These are phyloP conservation scores for Aselliscus stoliczkanus DNA, from an alignment of 2,797 vertebrate genomes.

Conservation along the genomic window DNA sequence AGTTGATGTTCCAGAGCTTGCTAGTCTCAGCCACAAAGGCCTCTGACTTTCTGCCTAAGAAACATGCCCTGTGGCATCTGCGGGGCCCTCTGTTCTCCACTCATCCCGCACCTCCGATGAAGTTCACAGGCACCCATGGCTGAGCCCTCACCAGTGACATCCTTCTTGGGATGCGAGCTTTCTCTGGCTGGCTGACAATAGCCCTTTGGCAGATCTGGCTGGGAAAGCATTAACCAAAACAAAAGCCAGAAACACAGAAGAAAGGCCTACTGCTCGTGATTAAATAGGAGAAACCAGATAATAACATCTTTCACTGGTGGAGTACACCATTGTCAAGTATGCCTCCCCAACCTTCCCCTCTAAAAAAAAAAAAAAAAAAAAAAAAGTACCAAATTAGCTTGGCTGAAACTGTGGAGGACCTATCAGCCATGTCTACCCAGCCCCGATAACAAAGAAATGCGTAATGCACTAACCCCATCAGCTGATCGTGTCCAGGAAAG, in stretches of 20 bases:
- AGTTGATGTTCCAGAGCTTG: not conserved
- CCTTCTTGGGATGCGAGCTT: not conserved
- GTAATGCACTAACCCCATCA: not conserved
- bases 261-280: not conserved
- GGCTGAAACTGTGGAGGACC: not conserved
- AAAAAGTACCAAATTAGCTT: not conserved
- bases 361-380: accelerated
- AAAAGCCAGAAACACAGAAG: not conserved
- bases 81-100: not conserved
- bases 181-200: not conserved
- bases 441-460: not conserved
- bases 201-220: not conserved
- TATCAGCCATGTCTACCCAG: not conserved
- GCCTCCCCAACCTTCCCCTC: no score
- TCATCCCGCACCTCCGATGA: not conserved
- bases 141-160: not conserved
- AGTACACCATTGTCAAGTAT: not conserved
- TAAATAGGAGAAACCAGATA: not conserved
- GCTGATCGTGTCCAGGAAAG: not conserved
- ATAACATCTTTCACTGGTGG: not conserved
- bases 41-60: not conserved
- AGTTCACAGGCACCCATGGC: not conserved
- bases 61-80: not conserved
- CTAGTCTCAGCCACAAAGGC: not conserved
- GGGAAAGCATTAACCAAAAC: not conserved